A percentile compares a stretch with the other conserved stretches of the same genome.
Evolutionary conservation across 2,888 invertebrate species (phyloP).

Genomic region (Tenthredo livida): DNA sequence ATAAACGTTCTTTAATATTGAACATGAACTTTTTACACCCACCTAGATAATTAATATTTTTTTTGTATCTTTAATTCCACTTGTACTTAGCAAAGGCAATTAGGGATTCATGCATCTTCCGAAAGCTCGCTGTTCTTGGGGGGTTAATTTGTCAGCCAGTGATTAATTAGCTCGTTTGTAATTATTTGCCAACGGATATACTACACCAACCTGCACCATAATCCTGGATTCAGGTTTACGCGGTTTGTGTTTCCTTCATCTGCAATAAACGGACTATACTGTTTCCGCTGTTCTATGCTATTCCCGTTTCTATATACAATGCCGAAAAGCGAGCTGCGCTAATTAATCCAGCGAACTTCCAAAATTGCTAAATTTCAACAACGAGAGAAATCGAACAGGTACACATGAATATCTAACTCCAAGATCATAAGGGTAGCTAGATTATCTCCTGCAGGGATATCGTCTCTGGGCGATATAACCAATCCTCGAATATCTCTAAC

Average conservation of each 20-base stretch:
- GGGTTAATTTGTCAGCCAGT: constrained; percentile 17
- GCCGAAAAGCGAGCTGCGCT: not conserved
- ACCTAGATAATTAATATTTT: not conserved
- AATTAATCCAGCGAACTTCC: not conserved
- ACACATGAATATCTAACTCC: not conserved
- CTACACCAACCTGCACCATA: not conserved
- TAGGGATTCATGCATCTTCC: not conserved
- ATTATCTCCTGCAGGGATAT: not conserved
- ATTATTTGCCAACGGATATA: constrained; percentile 19
- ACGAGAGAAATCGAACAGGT: not conserved
- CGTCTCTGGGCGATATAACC: not conserved
- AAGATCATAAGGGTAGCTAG: not conserved
- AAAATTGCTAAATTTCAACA: not conserved
- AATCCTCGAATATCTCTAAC: not conserved
- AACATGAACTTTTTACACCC: not conserved
- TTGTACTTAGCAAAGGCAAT: not conserved
- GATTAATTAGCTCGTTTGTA: constrained; percentile 22
- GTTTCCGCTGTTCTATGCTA: not conserved
- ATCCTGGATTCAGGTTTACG: not conserved
- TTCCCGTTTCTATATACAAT: not conserved
- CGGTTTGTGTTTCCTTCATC: not conserved
- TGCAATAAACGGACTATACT: constrained; percentile 14
- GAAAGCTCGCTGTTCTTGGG: not conserved
- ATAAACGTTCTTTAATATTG: not conserved
- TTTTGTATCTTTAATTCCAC: not conserved